These are phyloP conservation scores for Nasonia oneida DNA, from an alignment of 2,888 invertebrate species.

Conservation along the genomic window DNA sequence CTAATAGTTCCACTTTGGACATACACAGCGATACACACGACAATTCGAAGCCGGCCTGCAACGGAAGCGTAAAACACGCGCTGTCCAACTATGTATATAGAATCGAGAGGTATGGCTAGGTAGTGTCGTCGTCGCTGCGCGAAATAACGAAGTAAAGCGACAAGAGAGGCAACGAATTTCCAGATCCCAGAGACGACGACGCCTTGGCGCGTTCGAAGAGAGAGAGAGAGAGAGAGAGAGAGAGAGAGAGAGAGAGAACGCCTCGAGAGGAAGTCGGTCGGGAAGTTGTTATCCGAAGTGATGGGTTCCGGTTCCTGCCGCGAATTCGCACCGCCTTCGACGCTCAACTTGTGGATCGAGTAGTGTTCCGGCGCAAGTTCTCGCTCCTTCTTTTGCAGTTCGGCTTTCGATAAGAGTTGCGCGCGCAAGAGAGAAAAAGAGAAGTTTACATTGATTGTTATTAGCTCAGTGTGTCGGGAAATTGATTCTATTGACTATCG, in stretches of 20 bases:
- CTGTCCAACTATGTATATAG: background rate
- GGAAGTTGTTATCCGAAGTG: slow-evolving; percentile 56
- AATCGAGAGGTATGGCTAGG: background rate
- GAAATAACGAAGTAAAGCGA: slow-evolving; percentile 38
- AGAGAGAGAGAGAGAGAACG: background rate
- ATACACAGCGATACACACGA: background rate
- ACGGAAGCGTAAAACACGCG: background rate
- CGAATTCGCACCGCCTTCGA: background rate
- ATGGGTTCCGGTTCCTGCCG: slow-evolving; percentile 45
- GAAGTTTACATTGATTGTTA: background rate
- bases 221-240: background rate
- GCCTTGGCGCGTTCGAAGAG: background rate
- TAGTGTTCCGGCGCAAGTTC: background rate
- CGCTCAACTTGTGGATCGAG: background rate
- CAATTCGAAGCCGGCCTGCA: background rate
- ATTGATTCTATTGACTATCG: background rate
- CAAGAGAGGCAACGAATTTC: slow-evolving; percentile 40
- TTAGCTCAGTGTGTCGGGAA: background rate
- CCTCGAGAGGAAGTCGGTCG: slow-evolving; percentile 35
- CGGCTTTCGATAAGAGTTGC: background rate
- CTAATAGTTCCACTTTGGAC: background rate
- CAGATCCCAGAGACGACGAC: background rate
- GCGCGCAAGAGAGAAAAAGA: too few relatives aligned
- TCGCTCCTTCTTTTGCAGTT: slow-evolving; percentile 2
- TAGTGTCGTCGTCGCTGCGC: background rate